Evolutionary conservation across 2,797 vertebrate species (phyloP).

Genomic region (Simalia tracyae): DNA sequence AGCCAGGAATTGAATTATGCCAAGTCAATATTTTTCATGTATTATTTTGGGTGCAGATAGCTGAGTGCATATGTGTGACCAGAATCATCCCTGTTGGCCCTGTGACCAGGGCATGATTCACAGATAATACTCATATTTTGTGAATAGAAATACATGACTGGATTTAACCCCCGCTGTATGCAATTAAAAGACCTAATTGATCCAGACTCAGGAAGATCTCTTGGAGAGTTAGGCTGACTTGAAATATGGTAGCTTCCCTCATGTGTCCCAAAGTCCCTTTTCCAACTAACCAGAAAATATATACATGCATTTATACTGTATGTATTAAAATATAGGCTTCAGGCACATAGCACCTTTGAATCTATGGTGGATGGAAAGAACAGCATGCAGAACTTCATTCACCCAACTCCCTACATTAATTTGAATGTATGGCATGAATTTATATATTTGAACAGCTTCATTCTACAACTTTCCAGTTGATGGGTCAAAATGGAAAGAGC

Average conservation of each 20-base stretch:
- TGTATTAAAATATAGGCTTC: no score
- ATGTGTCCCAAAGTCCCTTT: neutral
- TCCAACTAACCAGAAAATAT: neutral
- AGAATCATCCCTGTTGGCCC: neutral
- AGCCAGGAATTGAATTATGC: neutral
- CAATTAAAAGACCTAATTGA: neutral
- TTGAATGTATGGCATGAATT: no score
- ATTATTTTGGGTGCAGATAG: neutral
- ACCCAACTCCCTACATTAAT: no score
- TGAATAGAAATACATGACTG: neutral
- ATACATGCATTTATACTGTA: no score
- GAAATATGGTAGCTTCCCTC: neutral
- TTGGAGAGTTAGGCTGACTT: neutral
- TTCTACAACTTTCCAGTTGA: no score
- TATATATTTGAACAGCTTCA: no score
- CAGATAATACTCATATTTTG: neutral
- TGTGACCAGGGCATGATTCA: neutral
- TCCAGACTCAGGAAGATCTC: neutral
- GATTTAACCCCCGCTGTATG: neutral
- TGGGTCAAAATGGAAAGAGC: no score
- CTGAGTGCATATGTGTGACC: neutral
- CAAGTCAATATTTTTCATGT: neutral
- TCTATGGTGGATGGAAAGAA: no score
- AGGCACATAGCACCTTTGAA: no score
- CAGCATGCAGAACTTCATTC: no score